Evolutionary conservation across 2,113 vertebrate genomes (phyloP).

Genomic region (Saccopteryx leptura): DNA sequence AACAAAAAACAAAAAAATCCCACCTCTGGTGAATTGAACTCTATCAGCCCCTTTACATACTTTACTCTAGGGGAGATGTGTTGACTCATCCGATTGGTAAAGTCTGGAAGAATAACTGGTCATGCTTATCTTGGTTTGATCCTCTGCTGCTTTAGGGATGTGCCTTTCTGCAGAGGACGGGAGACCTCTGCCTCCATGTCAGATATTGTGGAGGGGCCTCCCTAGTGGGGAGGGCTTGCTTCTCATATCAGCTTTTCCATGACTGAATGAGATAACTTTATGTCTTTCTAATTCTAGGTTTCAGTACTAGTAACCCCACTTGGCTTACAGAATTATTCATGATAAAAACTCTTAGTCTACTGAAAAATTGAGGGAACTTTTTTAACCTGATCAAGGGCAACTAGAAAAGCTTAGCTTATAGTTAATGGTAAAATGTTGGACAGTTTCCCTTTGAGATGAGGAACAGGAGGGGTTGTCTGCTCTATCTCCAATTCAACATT

Average conservation of each 20-base stretch:
- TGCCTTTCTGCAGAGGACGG: background rate
- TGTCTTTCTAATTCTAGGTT: background rate
- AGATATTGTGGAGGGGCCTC: background rate
- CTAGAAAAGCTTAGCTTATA: background rate
- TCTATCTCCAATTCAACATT: background rate
- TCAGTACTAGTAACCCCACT: background rate
- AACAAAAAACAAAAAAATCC: background rate
- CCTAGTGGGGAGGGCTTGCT: background rate
- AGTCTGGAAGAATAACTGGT: background rate
- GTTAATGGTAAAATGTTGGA: background rate
- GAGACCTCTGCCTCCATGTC: background rate
- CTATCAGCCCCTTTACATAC: background rate
- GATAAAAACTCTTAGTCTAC: background rate
- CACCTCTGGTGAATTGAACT: background rate
- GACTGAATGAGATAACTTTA: background rate
- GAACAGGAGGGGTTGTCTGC: background rate
- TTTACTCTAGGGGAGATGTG: background rate
- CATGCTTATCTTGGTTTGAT: background rate
- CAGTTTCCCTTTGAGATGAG: background rate
- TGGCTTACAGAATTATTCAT: background rate
- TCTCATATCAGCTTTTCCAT: background rate
- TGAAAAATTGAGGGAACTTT: background rate
- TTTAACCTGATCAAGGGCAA: background rate
- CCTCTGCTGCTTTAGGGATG: background rate
- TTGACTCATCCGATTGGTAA: background rate